Evolutionary conservation across 1,140 invertebrate species (phyloP), one percentile per base, ranked within the genome.

Genomic region (Danaus melanippus): DNA sequence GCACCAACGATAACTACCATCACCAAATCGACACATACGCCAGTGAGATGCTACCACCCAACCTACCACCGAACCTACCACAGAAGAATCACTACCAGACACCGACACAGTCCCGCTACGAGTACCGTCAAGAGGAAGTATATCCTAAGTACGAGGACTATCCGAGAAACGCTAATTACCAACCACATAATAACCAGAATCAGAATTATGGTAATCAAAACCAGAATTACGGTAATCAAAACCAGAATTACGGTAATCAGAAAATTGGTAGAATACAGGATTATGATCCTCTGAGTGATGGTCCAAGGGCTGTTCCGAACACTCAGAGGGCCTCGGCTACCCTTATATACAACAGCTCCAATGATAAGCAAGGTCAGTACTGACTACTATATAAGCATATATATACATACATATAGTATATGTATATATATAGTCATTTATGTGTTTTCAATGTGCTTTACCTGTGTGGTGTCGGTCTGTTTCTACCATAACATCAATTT

Each of bases 271-370:
- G 92, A 83, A 94, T 94, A 60, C 92, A 92, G 47, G 93, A 95
- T 77, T 95, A 94, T 71, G 93, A 95, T 86, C 93, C 93, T 8
- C 71, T 93, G 56, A 92, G 89, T 64, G 92, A 92, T 67, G 90
- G 90, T 42, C 92, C 92, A n/a, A 89, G 92, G 56, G 88, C 89
- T 49, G 89, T 90, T 48, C 93, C 94, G 0, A 94, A 94, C 75
- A 93, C 93, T 2, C 90, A 92, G 58, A 88, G 93, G 69, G 91
- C 92, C 70, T 90, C 90, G 39, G 90, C 92, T 17, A 96, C 94
- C 42, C 89, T 96, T 60, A 96, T 97, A 71, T 97, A 96, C 82
- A 95, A 94, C 59, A 87, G 86, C 67, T 77, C 76, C 7, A 76
- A 67, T 50, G 83, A 84, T 53, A 80, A 77, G 42, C 46, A 76